Conservation (phyloP, 1,140 invertebrate genomes). For the Aphelenchoides besseyi region DNA sequence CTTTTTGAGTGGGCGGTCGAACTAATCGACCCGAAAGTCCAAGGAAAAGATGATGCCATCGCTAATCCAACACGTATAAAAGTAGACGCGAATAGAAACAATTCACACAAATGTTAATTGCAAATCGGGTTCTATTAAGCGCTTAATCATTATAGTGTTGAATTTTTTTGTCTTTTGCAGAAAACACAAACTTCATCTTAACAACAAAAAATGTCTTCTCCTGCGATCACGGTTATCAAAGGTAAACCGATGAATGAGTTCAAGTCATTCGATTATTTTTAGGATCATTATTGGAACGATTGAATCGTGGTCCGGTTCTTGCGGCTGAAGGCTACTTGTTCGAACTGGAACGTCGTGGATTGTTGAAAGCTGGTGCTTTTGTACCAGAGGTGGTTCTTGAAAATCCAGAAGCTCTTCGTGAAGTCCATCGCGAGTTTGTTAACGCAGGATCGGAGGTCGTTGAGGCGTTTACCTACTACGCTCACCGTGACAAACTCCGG, state of each 20-base stretch:
- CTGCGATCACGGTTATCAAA: neutral
- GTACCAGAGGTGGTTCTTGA: constrained; percentile 56
- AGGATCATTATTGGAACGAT: constrained; percentile 63
- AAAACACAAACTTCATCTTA: too few relatives aligned
- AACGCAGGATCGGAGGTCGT: constrained; percentile 60
- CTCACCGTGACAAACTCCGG: constrained; percentile 54
- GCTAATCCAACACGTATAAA: neutral
- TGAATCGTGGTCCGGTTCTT: constrained; percentile 56
- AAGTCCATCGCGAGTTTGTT: constrained; percentile 43
- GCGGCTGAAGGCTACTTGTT: constrained; percentile 61
- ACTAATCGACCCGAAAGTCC: too few relatives aligned
- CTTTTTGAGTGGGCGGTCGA: too few relatives aligned
- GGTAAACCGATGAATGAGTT: neutral
- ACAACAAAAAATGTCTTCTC: too few relatives aligned
- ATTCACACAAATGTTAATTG: neutral
- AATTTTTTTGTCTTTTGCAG: neutral
- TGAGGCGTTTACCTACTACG: constrained; percentile 62
- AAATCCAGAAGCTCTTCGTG: constrained; percentile 21
- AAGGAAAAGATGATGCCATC: neutral
- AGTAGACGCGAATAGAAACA: neutral
- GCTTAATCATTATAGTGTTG: neutral
- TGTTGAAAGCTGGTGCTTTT: constrained; percentile 47
- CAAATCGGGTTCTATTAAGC: neutral
- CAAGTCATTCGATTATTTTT: neutral
- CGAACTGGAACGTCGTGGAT: constrained; percentile 57